Evolutionary conservation across 2,888 invertebrate genomes (phyloP), one percentile per base, ranked within the genome.

Genomic region (Baccha elongata): DNA sequence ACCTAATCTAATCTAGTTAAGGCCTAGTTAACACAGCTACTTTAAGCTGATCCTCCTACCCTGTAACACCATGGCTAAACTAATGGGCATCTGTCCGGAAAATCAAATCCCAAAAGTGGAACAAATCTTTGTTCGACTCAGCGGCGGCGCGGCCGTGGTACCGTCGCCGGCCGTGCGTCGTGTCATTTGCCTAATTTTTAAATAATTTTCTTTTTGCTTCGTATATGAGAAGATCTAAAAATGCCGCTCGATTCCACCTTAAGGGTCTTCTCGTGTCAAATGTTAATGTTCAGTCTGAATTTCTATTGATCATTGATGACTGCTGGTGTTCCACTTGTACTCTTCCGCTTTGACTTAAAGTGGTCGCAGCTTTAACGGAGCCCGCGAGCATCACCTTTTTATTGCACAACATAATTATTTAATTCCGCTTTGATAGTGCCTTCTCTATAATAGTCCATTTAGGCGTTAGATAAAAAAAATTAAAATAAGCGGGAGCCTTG

Each of bases 221-320:
- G 23, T 19, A 26, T 19, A 26, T 19, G 11, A 26, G 13, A 23
- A 67, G 44, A 75, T 75, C 74, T 75, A 32, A 60, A 69, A 52
- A 50, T 35, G 35, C 74, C 80, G 75, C 80, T 7, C 19, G 64
- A 62, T 50, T 26, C 7, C 37, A 19, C 17, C 68, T 17, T 79
- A 80, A 80, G 64, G 80, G 80, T 69, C 53, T 80, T 80, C 80
- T 69, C 55, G 69, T 80, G 80, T 80, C 75, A 69, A 69, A 80
- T 75, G 80, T 62, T 40, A 80, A 80, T 80, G 52, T 62, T 64
- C 62, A 40, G 62, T 73, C 40, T 74, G 48, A 53, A 79, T 74
- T 67, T 79, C 73, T 62, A 79, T 74, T 60, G 65, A 73, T 26
- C 44, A 29, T 26, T 29, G 32, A 15, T 60, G 78, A 79, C 79